phyloP scores from a whole-genome alignment of 2,888 invertebrate species.

The Chymomyza fuscimana region DNA sequence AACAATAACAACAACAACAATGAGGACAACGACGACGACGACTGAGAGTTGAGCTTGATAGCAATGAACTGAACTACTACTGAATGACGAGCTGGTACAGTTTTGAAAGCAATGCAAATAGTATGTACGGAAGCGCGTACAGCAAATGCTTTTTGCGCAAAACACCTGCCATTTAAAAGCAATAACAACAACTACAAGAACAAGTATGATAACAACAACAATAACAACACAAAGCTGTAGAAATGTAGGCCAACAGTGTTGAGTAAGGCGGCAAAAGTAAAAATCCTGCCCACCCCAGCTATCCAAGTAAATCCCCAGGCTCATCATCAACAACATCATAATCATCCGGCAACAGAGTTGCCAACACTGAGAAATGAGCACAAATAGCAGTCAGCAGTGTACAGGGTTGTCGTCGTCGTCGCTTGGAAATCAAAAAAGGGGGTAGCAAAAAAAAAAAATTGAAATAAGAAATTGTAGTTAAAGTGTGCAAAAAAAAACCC shows the following conservation, averaged over 20 bases:
- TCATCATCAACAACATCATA: not conserved
- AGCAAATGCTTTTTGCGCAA: not conserved
- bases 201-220: not conserved
- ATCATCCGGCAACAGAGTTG: slow-evolving; percentile 61
- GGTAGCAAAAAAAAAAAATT: too few species aligned
- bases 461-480: slow-evolving; percentile 56
- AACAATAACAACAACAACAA: not conserved
- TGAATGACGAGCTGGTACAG: slow-evolving; percentile 33
- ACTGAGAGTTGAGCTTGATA: not conserved
- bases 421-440: not conserved
- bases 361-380: slow-evolving; percentile 37
- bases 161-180: not conserved
- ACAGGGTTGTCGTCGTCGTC: slow-evolving; percentile 5
- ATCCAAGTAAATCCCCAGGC: not conserved
- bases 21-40: not conserved
- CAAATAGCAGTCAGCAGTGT: slow-evolving; percentile 47
- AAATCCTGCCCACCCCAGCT: not conserved
- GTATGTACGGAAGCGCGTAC: not conserved
- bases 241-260: slow-evolving; percentile 1
- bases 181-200: slow-evolving; percentile 2
- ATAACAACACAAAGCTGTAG: not conserved
- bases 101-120: slow-evolving; percentile 6
- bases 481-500: slow-evolving; percentile 55
- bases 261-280: slow-evolving; percentile 6
- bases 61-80: slow-evolving; percentile 48